Evolutionary conservation across 2,113 vertebrate genomes (phyloP).

Genomic region (Zapornia atra): DNA sequence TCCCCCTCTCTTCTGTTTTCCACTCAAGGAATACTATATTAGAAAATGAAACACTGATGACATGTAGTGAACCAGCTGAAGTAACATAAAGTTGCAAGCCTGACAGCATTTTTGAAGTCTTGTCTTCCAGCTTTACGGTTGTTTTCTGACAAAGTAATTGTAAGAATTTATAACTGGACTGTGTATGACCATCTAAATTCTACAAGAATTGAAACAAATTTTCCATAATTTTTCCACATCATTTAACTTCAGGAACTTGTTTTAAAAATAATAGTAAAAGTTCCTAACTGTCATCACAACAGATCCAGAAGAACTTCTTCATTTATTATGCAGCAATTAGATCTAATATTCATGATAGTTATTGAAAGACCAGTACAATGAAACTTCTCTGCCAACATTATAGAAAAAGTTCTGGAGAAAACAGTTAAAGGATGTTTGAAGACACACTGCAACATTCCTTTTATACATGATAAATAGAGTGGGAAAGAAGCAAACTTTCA

Average conservation of each 20-base stretch:
- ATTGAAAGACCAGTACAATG: neutral
- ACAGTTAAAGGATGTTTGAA: neutral
- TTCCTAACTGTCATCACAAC: neutral
- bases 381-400: neutral
- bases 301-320: neutral
- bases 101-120: neutral
- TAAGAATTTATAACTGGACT: conserved; percentile 22
- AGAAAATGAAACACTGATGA: neutral
- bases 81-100: neutral
- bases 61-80: neutral
- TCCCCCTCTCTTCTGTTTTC: neutral
- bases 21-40: neutral
- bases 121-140: neutral
- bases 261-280: neutral
- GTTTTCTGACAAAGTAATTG: conserved; percentile 22
- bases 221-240: neutral
- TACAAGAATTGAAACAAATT: neutral
- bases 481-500: neutral
- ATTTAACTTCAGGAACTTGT: neutral
- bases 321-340: neutral
- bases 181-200: neutral
- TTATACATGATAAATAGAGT: neutral
- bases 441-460: neutral
- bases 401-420: neutral
- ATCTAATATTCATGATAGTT: neutral